These are phyloP conservation scores for Pomacea canaliculata DNA, from an alignment of 2,888 invertebrate species.

Conservation along the genomic window DNA sequence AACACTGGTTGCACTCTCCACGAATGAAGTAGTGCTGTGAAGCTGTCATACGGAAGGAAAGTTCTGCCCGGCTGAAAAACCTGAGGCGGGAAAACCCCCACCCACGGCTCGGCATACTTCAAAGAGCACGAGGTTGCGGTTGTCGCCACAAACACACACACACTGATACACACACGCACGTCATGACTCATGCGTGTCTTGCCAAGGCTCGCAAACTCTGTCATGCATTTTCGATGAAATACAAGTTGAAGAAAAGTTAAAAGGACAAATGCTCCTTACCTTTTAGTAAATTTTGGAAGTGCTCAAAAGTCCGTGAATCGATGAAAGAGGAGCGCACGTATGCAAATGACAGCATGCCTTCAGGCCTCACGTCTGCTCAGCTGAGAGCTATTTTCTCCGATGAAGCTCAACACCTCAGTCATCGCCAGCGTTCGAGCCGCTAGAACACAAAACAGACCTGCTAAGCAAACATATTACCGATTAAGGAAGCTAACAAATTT, in stretches of 20 bases:
- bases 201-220: too few species aligned
- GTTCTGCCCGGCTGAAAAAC: not conserved
- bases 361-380: conserved; percentile 11
- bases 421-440: not conserved
- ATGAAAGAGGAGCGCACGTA: conserved; percentile 20
- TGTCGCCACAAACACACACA: not conserved
- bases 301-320: conserved; percentile 21
- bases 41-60: too few species aligned
- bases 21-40: too few species aligned
- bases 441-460: not conserved
- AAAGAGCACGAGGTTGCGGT: conserved; percentile 10
- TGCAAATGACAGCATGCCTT: conserved; percentile 20
- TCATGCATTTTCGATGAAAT: not conserved
- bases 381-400: conserved; percentile 8
- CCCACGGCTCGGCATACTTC: conserved; percentile 29
- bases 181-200: not conserved
- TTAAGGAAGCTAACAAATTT: conserved; percentile 7
- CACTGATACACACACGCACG: not conserved
- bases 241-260: not conserved
- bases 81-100: conserved; percentile 26
- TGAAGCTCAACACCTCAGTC: conserved; percentile 5
- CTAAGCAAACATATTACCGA: conserved; percentile 7
- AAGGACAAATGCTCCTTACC: not conserved
- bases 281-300: conserved; percentile 2
- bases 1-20: too few species aligned